These are phyloP conservation scores for Saccostrea glomerata DNA, from an alignment of 1,140 invertebrate genomes.

Conservation along the genomic window DNA sequence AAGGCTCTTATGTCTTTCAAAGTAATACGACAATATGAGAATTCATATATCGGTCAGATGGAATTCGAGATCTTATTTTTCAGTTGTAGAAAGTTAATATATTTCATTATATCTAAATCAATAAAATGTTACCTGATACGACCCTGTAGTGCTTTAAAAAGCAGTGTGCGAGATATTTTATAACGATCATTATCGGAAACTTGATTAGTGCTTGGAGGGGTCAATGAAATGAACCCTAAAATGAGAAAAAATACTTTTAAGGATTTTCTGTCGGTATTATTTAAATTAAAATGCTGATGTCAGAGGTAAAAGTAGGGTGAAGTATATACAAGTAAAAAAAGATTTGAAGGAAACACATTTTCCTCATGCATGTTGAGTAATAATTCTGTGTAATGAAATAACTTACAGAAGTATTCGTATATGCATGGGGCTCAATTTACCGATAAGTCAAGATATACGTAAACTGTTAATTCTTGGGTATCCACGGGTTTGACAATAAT, in stretches of 20 bases:
- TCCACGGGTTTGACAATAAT: neutral
- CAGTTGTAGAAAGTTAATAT: neutral
- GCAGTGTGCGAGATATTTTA: neutral
- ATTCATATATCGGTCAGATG: no score
- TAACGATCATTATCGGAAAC: neutral
- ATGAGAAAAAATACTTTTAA: no score
- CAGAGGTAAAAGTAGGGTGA: no score
- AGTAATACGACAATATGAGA: no score
- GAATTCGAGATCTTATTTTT: neutral
- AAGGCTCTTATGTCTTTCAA: no score
- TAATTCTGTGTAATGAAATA: no score
- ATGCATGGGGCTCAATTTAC: neutral
- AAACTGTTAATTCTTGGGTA: neutral
- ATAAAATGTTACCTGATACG: neutral
- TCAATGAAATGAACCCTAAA: neutral
- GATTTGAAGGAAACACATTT: no score
- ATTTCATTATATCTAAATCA: neutral
- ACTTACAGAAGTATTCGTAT: neutral
- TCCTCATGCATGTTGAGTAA: no score
- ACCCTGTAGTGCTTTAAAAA: neutral
- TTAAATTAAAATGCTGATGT: no score
- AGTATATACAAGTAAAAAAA: no score
- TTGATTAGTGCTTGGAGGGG: neutral
- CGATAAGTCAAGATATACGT: neutral
- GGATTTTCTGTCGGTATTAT: no score